Percentiles rank a stretch among this genome's conserved stretches.
phyloP scores from a whole-genome alignment of 2,797 vertebrate species.

The Pygocentrus nattereri region DNA sequence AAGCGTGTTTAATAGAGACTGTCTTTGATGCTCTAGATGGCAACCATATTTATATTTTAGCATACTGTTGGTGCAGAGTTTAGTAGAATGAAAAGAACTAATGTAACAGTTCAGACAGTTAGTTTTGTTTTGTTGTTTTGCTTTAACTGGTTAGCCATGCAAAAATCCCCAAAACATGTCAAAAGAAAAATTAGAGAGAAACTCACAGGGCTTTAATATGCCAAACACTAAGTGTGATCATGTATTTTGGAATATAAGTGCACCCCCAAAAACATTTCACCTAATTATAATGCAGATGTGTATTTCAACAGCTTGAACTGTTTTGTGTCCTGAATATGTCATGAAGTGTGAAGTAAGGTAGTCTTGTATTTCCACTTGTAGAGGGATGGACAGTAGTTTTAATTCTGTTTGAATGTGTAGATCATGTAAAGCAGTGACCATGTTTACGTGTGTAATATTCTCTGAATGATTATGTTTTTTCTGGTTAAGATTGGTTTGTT shows the following conservation, averaged over 20 bases:
- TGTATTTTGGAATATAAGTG: no score
- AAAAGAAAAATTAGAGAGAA: not conserved
- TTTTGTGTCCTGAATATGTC: not conserved
- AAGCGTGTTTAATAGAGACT: conserved; percentile 1
- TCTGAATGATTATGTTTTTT: not conserved
- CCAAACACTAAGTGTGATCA: not conserved
- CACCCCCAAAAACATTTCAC: not conserved
- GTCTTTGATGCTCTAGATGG: conserved; percentile 4
- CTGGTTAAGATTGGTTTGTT: not conserved
- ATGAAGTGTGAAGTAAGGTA: conserved; percentile 1
- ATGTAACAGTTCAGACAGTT: conserved; percentile 31
- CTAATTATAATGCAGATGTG: not conserved
- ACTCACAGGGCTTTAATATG: not conserved
- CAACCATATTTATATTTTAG: conserved; percentile 22
- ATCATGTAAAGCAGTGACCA: no score
- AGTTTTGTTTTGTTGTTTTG: not conserved
- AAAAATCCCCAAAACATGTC: not conserved
- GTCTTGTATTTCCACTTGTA: not conserved
- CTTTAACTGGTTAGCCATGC: not conserved
- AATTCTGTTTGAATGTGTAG: no score
- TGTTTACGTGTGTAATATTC: no score
- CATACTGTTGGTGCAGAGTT: not conserved
- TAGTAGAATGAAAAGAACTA: not conserved
- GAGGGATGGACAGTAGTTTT: conserved; percentile 14
- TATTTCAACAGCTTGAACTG: not conserved